Conservation (phyloP, 2,113 vertebrate species). For the Lagopus muta region DNA sequence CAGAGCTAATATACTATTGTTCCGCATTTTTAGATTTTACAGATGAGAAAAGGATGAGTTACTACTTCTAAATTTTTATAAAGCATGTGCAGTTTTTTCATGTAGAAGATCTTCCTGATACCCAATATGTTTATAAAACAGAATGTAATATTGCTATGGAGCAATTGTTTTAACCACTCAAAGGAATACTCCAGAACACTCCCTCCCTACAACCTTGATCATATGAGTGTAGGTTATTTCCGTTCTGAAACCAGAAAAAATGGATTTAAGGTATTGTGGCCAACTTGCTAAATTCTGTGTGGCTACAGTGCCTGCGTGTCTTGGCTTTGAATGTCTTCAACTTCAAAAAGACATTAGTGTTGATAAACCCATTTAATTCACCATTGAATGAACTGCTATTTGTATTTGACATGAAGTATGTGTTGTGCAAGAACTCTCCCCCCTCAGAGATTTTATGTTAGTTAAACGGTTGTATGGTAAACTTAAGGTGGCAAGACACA, state of each 20-base stretch:
- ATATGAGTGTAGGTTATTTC: constrained; percentile 8
- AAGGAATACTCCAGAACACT: background rate
- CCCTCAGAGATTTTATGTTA: background rate
- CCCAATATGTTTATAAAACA: background rate
- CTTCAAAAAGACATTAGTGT: background rate
- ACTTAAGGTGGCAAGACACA: background rate
- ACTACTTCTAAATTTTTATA: constrained; percentile 7
- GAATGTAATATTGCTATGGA: background rate
- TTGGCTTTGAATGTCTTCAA: background rate
- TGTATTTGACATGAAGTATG: background rate
- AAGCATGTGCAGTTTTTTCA: constrained; percentile 9
- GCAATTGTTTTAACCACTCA: background rate
- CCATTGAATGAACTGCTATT: background rate
- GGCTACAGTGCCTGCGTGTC: background rate
- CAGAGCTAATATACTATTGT: background rate
- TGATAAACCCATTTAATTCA: background rate
- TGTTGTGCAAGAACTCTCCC: background rate
- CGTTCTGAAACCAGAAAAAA: constrained; percentile 2
- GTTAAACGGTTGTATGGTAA: background rate
- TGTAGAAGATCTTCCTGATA: background rate
- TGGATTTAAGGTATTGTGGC: constrained; percentile 20
- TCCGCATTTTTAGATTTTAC: background rate
- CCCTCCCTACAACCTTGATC: background rate
- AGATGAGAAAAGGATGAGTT: background rate
- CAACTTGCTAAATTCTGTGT: background rate